These are phyloP conservation scores for Cyprinodon brontotheroides DNA, from an alignment of 2,113 vertebrate species.

Conservation along the genomic window DNA sequence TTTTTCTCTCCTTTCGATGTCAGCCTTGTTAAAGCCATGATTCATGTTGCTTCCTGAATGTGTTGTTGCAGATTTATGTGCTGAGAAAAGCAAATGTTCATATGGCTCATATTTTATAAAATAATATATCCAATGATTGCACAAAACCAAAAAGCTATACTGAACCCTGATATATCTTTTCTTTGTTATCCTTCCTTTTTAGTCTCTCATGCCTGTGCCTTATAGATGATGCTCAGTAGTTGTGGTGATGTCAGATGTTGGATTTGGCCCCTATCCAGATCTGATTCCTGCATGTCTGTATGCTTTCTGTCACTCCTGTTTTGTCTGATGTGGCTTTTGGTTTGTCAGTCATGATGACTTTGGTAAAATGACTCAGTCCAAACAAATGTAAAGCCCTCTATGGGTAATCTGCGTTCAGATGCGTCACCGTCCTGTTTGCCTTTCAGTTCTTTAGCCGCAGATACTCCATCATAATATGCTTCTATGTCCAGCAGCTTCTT, in stretches of 20 bases:
- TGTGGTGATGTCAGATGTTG: constrained; percentile 45
- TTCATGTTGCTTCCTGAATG: constrained; percentile 16
- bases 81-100: background rate
- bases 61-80: background rate
- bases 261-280: constrained; percentile 47
- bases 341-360: constrained; percentile 41
- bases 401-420: constrained; percentile 18
- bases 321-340: constrained; percentile 60
- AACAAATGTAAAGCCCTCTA: constrained; percentile 52
- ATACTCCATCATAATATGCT: background rate
- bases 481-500: background rate
- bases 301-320: constrained; percentile 35
- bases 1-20: constrained; percentile 14
- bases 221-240: constrained; percentile 11
- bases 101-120: background rate
- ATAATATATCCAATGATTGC: background rate
- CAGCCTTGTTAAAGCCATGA: constrained; percentile 1
- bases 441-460: constrained; percentile 7
- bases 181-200: background rate
- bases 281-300: constrained; percentile 13
- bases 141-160: background rate
- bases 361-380: constrained; percentile 57
- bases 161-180: background rate
- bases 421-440: constrained; percentile 27
- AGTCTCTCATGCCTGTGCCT: constrained; percentile 4